Base-by-base conservation (phyloP, 1,140 invertebrate genomes). In the Philopotamus ludificatus region DNA sequence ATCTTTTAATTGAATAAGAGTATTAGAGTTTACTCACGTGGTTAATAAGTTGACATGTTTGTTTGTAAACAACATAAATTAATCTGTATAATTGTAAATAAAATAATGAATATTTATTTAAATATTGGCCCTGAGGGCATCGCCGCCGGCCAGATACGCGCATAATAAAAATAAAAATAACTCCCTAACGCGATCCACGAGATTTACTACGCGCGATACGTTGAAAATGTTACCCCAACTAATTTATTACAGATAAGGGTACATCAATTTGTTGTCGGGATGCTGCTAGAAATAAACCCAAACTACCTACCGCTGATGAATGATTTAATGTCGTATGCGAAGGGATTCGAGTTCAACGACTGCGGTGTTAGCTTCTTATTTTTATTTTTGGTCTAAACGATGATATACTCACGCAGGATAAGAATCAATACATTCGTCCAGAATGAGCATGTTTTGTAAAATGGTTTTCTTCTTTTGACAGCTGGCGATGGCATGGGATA, bases 401-500 rank as follows among this genome's bases (percentile, higher is more conserved):
- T 20, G 18, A 9, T 3, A 7, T 42, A 41, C 53, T 55, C 23
- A 58, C 55, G 15, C 1, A 41, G 7, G n/a, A 42, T 15, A 8
- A 21, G 8, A 21, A 58, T 34, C 12, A 53, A 20, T 21, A 53
- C 2, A 25, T 63, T 63, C 22, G 21, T 16, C 23, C 15, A 41
- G 10, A 53, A 21, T 2, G 26, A 10, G 18, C 49, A 34, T 41
- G 20, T 41, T 16, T 16, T 15, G 9, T 39, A 34, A 23, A 9
- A 62, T n/a, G n/a, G n/a, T n/a, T 10, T 9, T 42, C 28, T 51
- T 53, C 60, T 28, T 45, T 22, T 63, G 3, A 21, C 12, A 15
- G 49, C 1, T 21, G 12, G 20, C 22, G 47, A 15, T 16, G 23
- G 16, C 3, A 18, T 51, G 7, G 49, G n/a, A 22, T n/a, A 15